Base-by-base conservation (phyloP, 2,888 invertebrate species). In the Ornithoptera priamus region DNA sequence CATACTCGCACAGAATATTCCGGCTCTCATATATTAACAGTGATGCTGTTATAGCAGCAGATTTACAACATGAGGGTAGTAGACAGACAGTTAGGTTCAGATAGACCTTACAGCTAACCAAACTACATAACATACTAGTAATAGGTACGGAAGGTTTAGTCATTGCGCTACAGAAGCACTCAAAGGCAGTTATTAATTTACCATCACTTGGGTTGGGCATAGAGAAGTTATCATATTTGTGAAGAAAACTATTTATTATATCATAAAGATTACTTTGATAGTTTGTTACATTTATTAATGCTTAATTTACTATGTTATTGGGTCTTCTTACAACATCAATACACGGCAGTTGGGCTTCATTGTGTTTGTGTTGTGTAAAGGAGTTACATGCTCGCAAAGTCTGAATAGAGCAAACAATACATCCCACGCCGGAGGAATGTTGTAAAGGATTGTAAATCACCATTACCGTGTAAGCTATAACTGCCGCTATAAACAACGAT, bases 381-480 rank as follows among this genome's bases (percentile, higher is more conserved):
- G 46, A 65, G 66, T 60, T 66, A 66, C 50, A 46, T 60, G 59
- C 50, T 59, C 22, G 30, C 60, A 58, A 17, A 50, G 66, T 60
- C 60, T 66, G 59, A 60, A 60, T 60, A 60, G 59, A 66, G 22
- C 30, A 60, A 60, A 66, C 66, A 66, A 66, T 60, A 50, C 59
- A 12, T 60, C 66, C 66, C 66, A 66, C 60, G 66, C 60, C 17
- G 56, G 30, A 12, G 66, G 66, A 50, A 66, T 66, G 66, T 66
- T 66, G 15, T 24, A 36, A 56, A 56, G 53, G 66, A 60, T 60
- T 59, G 66, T 66, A 66, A 66, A 66, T 66, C 66, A 60, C 46
- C 30, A 66, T 66, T 60, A 66, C 66, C n/a, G 60, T 10, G 24
- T 66, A 66, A 66, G 30, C 66, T 65, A 65, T 46, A 18, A 58